Conservation (phyloP, 1,140 invertebrate genomes). For the Hesperophylax magnus region DNA sequence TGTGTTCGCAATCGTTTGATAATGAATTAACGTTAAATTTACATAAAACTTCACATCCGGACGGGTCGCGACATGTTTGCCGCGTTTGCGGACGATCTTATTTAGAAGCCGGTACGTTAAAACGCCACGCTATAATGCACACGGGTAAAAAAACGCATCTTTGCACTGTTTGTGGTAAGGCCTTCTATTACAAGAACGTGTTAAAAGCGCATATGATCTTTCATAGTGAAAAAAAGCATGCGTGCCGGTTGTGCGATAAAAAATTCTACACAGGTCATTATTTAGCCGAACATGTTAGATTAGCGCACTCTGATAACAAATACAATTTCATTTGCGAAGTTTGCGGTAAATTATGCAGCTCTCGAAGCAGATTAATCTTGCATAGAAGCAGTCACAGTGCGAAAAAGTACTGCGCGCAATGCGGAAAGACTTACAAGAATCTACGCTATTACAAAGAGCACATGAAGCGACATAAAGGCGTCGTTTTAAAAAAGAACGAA, state of each 20-base stretch:
- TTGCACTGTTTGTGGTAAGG: constrained; percentile 51
- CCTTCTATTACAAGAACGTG: constrained; percentile 49
- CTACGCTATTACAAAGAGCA: constrained; percentile 65
- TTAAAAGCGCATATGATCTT: constrained; percentile 53
- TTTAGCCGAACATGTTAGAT: constrained; percentile 48
- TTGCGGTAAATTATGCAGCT: constrained; percentile 54
- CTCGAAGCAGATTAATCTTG: constrained; percentile 33
- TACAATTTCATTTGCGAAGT: constrained; percentile 54
- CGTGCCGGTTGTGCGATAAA: constrained; percentile 48
- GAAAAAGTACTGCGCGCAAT: constrained; percentile 61
- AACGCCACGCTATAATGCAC: constrained; percentile 48
- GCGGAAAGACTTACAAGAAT: constrained; percentile 64
- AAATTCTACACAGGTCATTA: constrained; percentile 50
- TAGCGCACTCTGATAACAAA: constrained; percentile 47
- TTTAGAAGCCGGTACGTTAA: constrained; percentile 49
- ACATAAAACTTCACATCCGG: constrained; percentile 51
- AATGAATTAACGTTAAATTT: constrained; percentile 43
- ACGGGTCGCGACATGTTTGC: constrained; percentile 47
- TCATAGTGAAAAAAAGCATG: constrained; percentile 50
- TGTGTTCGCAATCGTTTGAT: constrained; percentile 49
- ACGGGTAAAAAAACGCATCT: constrained; percentile 51
- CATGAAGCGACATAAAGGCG: constrained; percentile 63
- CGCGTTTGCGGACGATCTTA: constrained; percentile 48
- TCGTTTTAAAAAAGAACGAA: constrained; percentile 60
- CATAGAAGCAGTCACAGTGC: constrained; percentile 47